Evolutionary conservation across 2,888 invertebrate species (phyloP).

Genomic region (Trissolcus brochymenae): DNA sequence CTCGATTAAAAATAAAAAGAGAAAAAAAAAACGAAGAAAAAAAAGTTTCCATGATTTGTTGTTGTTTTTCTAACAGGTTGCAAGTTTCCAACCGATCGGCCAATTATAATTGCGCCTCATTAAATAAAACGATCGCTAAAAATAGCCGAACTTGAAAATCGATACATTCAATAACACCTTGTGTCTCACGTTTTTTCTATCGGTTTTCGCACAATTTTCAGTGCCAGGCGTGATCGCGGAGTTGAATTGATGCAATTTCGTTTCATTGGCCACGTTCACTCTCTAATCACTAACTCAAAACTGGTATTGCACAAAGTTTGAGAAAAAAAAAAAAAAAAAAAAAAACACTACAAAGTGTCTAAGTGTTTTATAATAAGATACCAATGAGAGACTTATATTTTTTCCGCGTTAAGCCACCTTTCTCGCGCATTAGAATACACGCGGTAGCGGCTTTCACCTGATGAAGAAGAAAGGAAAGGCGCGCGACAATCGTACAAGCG

Average conservation of each 20-base stretch:
- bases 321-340: too few relatives aligned
- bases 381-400: not conserved
- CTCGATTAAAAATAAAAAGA: too few relatives aligned
- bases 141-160: conserved; percentile 25
- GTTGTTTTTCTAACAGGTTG: not conserved
- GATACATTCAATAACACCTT: conserved; percentile 25
- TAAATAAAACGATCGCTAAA: conserved; percentile 24
- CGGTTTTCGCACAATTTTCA: conserved; percentile 8
- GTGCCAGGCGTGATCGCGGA: not conserved
- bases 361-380: too few relatives aligned
- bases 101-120: not conserved
- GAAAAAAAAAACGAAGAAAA: too few relatives aligned
- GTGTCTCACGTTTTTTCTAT: conserved; percentile 4
- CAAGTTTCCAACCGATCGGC: not conserved
- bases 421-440: conserved; percentile 32
- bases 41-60: too few relatives aligned
- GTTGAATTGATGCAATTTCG: not conserved
- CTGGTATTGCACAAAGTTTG: conserved; percentile 32
- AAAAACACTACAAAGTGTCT: too few relatives aligned
- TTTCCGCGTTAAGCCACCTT: conserved; percentile 1
- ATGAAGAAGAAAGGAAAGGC: conserved; percentile 39
- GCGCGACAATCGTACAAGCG: conserved; percentile 39
- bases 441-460: conserved; percentile 41
- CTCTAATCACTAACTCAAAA: conserved; percentile 35
- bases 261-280: conserved; percentile 13